Evolutionary conservation across 2,888 invertebrate genomes (phyloP).

Genomic region (Meliscaeva auricollis): DNA sequence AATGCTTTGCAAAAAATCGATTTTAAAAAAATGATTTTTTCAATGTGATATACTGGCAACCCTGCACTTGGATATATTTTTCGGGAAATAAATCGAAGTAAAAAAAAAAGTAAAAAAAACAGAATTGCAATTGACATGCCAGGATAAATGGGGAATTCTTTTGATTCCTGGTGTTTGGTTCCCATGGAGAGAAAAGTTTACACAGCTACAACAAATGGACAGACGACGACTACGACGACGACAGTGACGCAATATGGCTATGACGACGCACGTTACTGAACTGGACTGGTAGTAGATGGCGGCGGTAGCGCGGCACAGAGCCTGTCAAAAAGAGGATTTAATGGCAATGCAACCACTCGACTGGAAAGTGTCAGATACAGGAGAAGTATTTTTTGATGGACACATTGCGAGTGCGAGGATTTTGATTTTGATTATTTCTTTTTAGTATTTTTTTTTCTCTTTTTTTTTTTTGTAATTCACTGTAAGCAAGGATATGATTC

Average conservation of each 20-base stretch:
- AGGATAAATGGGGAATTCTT: conserved; percentile 70
- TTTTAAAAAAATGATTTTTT: no score
- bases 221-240: conserved; percentile 20
- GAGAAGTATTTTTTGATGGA: conserved; percentile 61
- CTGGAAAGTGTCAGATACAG: conserved; percentile 76
- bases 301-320: conserved; percentile 4
- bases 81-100: conserved; percentile 54
- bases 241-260: background rate
- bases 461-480: conserved; percentile 21
- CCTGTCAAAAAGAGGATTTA: conserved; percentile 66
- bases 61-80: conserved; percentile 16
- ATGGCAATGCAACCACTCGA: conserved; percentile 73
- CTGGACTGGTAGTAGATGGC: background rate
- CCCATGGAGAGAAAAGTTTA: conserved; percentile 56
- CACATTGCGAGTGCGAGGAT: conserved; percentile 64
- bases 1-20: no score
- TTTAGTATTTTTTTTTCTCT: background rate
- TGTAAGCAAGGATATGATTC: conserved; percentile 20
- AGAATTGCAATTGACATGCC: conserved; percentile 73
- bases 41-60: no score
- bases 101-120: no score
- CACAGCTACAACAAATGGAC: conserved; percentile 35
- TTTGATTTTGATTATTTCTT: conserved; percentile 44
- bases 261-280: conserved; percentile 4
- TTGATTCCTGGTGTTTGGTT: conserved; percentile 71